Base-by-base conservation (phyloP, 2,797 vertebrate genomes). In the Acridotheres tristis region DNA sequence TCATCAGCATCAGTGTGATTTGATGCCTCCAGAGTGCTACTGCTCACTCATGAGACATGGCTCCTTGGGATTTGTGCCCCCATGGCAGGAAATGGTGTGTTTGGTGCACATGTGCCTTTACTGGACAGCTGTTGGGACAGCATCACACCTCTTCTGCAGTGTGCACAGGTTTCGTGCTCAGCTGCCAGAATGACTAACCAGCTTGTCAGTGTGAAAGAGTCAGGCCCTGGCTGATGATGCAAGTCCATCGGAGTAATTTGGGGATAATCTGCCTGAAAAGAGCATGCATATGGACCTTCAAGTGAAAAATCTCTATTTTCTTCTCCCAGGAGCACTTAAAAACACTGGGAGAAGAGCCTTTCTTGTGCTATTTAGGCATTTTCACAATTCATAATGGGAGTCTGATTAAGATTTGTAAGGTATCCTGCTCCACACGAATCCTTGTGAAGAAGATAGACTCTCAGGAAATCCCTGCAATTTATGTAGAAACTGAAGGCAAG, bases 131-230 rank as follows among this genome's bases (percentile, higher is more conserved):
- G 51, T 58, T 23, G 54, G 58, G 27, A 17, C 19, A 48, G 34
- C n/a, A 42, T 63, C 38, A 43, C 34, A 18, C 21, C 19, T 34
- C 32, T 50, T 50, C 62, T 75, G 55, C 43, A n/a, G n/a, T 0
- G 0, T 0, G 3, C n/a, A 51, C 4, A 4, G 5, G 8, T 23
- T 54, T 68, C 0, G 1, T 27, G 36, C 48, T 86, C 3, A 54
- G 40, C 30, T 61, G 73, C 61, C 26, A 27, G 42, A 51, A 67
- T 3, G 30, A 18, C 43, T 62, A 53, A 61, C 2, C 2, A 13
- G 23, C 8, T 30, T 3, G 3, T 63, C 27, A 7, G 11, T 11
- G 32, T 26, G 34, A 62, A 65, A 90, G 29, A 53, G 48, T 42
- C 58, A 50, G 47, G 55, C 18, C 10, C 26, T 80, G 61, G 13